A percentile compares a stretch with the other conserved stretches of the same genome.
These are phyloP conservation scores for Trachelus troglodyta DNA, from an alignment of 2,888 invertebrate species.

Conservation along the genomic window DNA sequence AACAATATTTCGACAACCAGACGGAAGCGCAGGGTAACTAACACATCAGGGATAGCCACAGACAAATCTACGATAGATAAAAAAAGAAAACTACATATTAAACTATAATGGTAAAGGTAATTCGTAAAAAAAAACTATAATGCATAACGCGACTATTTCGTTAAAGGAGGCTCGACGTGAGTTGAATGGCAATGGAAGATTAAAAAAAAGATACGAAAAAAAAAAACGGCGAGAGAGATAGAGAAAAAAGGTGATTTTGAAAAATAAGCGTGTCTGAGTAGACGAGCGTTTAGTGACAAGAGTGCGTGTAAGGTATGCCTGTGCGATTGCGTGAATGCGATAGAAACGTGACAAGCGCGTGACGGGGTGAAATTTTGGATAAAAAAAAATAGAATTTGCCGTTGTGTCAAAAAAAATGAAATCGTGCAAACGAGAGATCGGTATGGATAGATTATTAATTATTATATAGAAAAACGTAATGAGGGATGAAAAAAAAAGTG, in stretches of 20 bases:
- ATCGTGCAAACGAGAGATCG: conserved; percentile 4
- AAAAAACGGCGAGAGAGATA: conserved; percentile 21
- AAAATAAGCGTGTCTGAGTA: conserved; percentile 11
- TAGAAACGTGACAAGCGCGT: conserved; percentile 19
- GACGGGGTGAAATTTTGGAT: conserved; percentile 41
- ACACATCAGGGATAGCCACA: conserved; percentile 67
- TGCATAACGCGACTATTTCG: conserved; percentile 57
- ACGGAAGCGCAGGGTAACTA: conserved; percentile 67
- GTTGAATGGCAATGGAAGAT: conserved; percentile 22
- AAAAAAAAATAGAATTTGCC: conserved; percentile 20
- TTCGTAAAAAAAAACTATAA: conserved; percentile 57
- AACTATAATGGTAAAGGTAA: conserved; percentile 60
- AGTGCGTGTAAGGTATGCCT: too few species aligned
- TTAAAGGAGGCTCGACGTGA: conserved; percentile 44
- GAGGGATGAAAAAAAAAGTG: background rate
- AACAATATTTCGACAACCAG: conserved; percentile 66
- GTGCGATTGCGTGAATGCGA: too few species aligned
- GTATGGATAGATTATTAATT: conserved; percentile 22
- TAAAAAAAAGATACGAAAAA: conserved; percentile 29
- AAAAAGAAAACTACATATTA: conserved; percentile 61
- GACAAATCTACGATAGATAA: conserved; percentile 67
- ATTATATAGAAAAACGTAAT: conserved; percentile 9
- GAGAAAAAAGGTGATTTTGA: background rate
- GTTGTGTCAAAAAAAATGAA: conserved; percentile 21
- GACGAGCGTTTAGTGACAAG: too few species aligned